Percentiles rank a stretch among this genome's conserved stretches.
Evolutionary conservation across 2,797 vertebrate genomes (phyloP).

Genomic region (Cuculus canorus): DNA sequence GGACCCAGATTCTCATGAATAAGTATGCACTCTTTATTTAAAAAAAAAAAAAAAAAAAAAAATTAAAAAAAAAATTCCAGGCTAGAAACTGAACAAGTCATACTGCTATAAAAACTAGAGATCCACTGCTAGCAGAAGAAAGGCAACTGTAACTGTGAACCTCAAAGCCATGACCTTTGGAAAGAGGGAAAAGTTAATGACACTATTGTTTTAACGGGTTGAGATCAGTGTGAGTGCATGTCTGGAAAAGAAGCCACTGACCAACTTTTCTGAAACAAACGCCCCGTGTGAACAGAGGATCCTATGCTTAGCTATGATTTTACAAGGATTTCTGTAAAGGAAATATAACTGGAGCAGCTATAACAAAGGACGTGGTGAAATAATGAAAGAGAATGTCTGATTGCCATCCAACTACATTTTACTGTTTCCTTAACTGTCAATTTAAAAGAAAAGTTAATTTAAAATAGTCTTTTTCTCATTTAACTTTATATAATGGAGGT

Average conservation of each 20-base stretch:
- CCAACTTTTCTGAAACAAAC: neutral
- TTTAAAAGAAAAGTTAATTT: neutral
- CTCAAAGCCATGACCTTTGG: neutral
- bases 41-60: neutral
- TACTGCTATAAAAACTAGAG: neutral
- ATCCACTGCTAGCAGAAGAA: neutral
- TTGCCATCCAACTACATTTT: neutral
- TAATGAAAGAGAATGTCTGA: neutral
- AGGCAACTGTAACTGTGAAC: neutral
- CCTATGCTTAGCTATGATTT: neutral
- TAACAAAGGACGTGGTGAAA: neutral
- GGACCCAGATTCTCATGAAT: neutral
- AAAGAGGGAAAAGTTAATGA: neutral
- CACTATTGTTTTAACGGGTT: neutral
- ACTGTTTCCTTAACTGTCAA: neutral
- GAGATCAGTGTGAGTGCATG: neutral
- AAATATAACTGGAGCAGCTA: neutral
- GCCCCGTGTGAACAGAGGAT: fast-evolving
- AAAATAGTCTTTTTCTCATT: neutral
- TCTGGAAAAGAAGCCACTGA: neutral
- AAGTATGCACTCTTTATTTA: neutral
- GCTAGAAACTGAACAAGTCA: neutral
- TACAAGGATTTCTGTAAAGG: neutral
- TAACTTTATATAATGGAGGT: neutral
- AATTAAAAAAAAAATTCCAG: neutral